phyloP scores from a whole-genome alignment of 2,888 invertebrate genomes.

The Altica lythri region DNA sequence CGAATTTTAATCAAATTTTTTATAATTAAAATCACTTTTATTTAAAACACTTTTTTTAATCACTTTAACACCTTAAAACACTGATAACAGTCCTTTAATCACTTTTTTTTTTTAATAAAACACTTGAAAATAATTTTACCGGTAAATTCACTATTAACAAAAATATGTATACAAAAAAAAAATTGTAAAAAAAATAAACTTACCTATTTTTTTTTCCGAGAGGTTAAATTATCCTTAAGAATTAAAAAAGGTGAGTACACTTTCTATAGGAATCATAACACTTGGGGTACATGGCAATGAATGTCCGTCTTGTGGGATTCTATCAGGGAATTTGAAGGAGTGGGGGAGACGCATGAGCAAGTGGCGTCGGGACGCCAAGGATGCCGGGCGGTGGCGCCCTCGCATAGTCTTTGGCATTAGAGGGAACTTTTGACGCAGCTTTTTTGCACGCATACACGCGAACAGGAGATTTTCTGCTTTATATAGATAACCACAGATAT shows the following conservation, averaged over 20 bases:
- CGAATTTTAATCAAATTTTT: too few relatives aligned
- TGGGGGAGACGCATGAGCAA: constrained; percentile 57
- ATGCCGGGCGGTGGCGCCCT: constrained; percentile 58
- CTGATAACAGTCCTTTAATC: too few relatives aligned
- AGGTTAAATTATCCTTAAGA: constrained; percentile 55
- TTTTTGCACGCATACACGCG: constrained; percentile 44
- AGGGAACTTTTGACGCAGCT: constrained; percentile 41
- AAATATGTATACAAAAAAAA: too few relatives aligned
- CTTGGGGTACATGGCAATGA: constrained; percentile 60
- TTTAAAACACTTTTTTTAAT: too few relatives aligned
- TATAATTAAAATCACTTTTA: too few relatives aligned
- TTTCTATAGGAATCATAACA: constrained; percentile 57
- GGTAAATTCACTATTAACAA: too few relatives aligned
- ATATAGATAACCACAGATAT: too few relatives aligned
- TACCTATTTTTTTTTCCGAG: too few relatives aligned
- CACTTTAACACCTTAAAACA: too few relatives aligned
- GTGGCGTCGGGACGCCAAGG: constrained; percentile 58
- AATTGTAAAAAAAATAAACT: too few relatives aligned
- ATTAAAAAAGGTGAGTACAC: constrained; percentile 57
- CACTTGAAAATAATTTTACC: too few relatives aligned
- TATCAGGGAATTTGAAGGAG: constrained; percentile 58
- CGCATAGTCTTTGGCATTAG: constrained; percentile 43
- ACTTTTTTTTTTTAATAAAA: too few relatives aligned
- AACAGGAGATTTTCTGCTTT: constrained; percentile 36
- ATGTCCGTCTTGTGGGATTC: constrained; percentile 59